Evolutionary conservation across 2,888 invertebrate genomes (phyloP).

Genomic region (Notodonta dromedarius): DNA sequence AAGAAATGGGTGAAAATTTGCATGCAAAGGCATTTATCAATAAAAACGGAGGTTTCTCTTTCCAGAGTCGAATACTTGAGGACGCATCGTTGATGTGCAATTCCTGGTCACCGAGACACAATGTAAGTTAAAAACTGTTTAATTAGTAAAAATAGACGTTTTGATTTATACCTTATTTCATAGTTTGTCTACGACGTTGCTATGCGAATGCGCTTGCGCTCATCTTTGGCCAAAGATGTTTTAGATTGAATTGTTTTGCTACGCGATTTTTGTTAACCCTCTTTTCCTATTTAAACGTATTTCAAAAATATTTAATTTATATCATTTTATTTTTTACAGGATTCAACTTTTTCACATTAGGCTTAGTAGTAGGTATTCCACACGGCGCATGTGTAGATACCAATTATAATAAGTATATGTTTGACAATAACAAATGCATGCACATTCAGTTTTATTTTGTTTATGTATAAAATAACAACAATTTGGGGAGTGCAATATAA

Average conservation of each 20-base stretch:
- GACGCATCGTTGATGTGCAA: conserved; percentile 96
- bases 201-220: conserved; percentile 61
- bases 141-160: background rate
- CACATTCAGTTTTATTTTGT: too few relatives aligned
- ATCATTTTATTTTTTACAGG: background rate
- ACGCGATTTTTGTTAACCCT: conserved; percentile 6
- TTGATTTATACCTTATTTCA: conserved; percentile 11
- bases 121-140: conserved; percentile 86
- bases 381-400: too few relatives aligned
- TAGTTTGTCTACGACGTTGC: conserved; percentile 34
- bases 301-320: background rate
- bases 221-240: conserved; percentile 75
- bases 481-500: too few relatives aligned
- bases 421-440: too few relatives aligned
- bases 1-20: conserved; percentile 17
- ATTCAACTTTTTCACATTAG: background rate
- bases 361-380: too few relatives aligned
- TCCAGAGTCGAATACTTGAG: conserved; percentile 95
- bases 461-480: too few relatives aligned
- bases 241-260: conserved; percentile 13
- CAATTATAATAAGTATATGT: too few relatives aligned
- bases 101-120: conserved; percentile 95
- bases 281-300: background rate
- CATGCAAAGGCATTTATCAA: conserved; percentile 46
- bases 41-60: conserved; percentile 69